These are phyloP conservation scores for Esox niger DNA, from an alignment of 2,113 vertebrate genomes.

Conservation along the genomic window DNA sequence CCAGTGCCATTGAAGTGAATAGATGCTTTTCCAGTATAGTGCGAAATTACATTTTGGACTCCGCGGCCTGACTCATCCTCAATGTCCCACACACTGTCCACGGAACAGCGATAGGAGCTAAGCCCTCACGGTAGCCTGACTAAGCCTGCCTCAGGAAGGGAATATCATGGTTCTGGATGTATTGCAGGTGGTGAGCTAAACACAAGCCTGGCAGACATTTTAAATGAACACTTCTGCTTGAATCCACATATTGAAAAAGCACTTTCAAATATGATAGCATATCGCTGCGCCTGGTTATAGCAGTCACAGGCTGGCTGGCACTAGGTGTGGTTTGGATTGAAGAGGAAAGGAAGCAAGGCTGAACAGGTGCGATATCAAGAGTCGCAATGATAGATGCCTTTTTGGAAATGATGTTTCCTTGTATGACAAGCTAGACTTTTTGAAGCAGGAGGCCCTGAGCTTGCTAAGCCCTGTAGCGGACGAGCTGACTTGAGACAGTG, in stretches of 20 bases:
- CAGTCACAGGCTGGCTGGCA: background rate
- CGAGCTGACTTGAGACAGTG: background rate
- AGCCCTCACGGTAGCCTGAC: background rate
- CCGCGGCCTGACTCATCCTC: background rate
- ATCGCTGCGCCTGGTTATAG: background rate
- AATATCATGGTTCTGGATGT: background rate
- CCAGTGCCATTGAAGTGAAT: conserved; percentile 4
- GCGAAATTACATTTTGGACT: background rate
- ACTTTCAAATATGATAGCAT: background rate
- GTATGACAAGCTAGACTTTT: background rate
- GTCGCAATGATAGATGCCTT: background rate
- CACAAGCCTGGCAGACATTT: background rate
- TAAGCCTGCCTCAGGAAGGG: background rate
- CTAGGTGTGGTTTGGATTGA: background rate
- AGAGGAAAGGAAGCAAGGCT: background rate
- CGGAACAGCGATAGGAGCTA: background rate
- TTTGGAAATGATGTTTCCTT: background rate
- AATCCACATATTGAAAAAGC: background rate
- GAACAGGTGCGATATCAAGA: background rate
- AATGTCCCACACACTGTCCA: background rate
- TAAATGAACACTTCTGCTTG: background rate
- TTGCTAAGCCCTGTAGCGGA: background rate
- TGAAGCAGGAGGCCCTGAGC: background rate
- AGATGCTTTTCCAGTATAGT: background rate
- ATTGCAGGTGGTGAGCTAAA: background rate